Evolutionary conservation across 2,113 vertebrate species (phyloP), one percentile per base, ranked within the genome.

Genomic region (Tetrao urogallus): DNA sequence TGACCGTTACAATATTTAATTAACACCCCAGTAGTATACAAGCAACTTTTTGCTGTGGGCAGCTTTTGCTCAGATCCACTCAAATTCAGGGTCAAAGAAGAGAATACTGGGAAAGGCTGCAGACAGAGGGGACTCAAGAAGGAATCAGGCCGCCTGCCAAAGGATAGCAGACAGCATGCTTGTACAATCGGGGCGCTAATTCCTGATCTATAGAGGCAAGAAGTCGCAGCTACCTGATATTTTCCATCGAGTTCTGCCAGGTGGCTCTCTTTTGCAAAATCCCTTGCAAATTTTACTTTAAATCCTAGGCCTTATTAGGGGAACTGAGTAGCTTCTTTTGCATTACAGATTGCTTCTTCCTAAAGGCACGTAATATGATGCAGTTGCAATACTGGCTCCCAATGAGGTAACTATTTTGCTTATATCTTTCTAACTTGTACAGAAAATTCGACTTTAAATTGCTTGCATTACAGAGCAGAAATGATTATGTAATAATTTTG

Each of bases 401-500:
- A 78, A 21, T 11, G n/a, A 92, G 54, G 71, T 25, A 65, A 38
- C 21, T 67, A n/a, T 60, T 79, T 76, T 60, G 28, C 48, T 83
- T 38, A 69, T 58, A 67, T 50, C 27, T 28, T 58, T 75, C 79
- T 58, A 52, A 86, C 61, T 25, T 81, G 8, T 64, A 79, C 76
- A 40, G 48, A 13, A 77, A 19, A 54, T 61, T 38, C 74, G 61
- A 57, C 28, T 43, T 85, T 42, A 94, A 93, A 40, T 36, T 73
- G 52, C 58, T 48, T 52, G 21, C 25, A 65, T 50, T 86, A 50
- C 48, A 92, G 27, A 52, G 43, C 25, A 90, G 77, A 75, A 82
- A 60, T 65, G 86, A 90, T 94, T 89, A 85, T 40, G 75, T 45
- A 52, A 25, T 52, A 45, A 30, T 71, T 88, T 81, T 82, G 19